These are phyloP conservation scores for Deilephila porcellus DNA, from an alignment of 2,888 invertebrate species.

Conservation along the genomic window DNA sequence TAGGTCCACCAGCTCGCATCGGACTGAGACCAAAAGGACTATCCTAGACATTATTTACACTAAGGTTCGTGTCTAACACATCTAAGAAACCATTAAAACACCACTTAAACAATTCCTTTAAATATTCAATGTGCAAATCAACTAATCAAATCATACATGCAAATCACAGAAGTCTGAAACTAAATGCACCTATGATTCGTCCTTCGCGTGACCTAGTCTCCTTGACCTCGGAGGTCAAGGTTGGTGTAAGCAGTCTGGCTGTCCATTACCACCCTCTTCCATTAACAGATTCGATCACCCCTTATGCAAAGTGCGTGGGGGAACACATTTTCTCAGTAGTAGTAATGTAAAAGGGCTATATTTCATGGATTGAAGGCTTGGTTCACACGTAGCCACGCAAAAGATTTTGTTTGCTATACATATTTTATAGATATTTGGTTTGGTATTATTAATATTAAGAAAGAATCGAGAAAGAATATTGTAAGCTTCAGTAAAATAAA, in stretches of 20 bases:
- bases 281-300: constrained; percentile 21
- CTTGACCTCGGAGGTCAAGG: constrained; percentile 19
- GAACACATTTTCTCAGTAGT: constrained; percentile 10
- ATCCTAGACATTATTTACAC: too few species aligned
- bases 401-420: constrained; percentile 11
- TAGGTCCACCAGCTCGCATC: too few species aligned
- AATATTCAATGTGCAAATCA: not conserved
- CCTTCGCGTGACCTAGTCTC: constrained; percentile 21
- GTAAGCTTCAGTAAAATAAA: too few species aligned
- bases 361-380: constrained; percentile 17
- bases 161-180: not conserved
- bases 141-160: not conserved
- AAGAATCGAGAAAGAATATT: too few species aligned
- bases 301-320: constrained; percentile 5
- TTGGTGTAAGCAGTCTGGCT: constrained; percentile 13
- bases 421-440: too few species aligned
- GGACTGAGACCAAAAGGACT: too few species aligned
- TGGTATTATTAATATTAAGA: too few species aligned
- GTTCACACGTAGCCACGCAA: constrained; percentile 23
- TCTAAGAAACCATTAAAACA: not conserved
- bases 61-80: too few species aligned
- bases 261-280: constrained; percentile 12
- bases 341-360: constrained; percentile 25
- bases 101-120: not conserved
- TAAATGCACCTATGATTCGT: constrained; percentile 5